Evolutionary conservation across 2,113 vertebrate genomes (phyloP).

Genomic region (Pavo muticus): DNA sequence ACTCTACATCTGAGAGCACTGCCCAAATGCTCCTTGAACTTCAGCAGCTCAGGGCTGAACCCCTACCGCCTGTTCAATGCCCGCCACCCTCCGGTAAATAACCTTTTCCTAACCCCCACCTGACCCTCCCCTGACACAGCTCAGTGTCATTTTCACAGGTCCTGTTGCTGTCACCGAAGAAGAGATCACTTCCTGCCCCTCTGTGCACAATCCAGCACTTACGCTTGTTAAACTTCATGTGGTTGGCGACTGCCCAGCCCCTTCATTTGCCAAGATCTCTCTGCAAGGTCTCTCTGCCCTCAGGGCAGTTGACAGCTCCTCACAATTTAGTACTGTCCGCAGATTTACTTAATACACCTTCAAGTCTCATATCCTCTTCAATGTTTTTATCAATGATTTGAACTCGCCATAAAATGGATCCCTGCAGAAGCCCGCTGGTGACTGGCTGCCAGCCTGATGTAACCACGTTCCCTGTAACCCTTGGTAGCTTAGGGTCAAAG

Average conservation of each 20-base stretch:
- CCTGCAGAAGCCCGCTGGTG: not conserved
- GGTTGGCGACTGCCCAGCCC: not conserved
- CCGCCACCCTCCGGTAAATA: no score
- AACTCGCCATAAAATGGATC: not conserved
- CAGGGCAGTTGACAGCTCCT: not conserved
- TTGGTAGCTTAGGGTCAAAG: not conserved
- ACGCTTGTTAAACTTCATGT: not conserved
- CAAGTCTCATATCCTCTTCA: not conserved
- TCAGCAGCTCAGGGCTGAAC: not conserved
- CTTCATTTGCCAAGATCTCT: not conserved
- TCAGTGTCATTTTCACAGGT: no score
- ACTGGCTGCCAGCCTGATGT: not conserved
- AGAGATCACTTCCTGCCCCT: not conserved
- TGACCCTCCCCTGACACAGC: no score
- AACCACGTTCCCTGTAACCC: not conserved
- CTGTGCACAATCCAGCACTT: not conserved
- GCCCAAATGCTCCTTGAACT: not conserved
- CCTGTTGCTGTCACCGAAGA: no score
- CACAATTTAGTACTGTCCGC: not conserved
- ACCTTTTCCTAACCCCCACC: no score
- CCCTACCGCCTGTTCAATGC: not conserved
- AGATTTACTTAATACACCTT: not conserved
- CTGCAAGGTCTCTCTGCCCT: no score
- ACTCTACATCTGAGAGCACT: not conserved
- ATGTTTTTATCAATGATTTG: no score